Evolutionary conservation across 1,140 invertebrate species (phyloP), one percentile per base, ranked within the genome.

Genomic region (Aphis gossypii): DNA sequence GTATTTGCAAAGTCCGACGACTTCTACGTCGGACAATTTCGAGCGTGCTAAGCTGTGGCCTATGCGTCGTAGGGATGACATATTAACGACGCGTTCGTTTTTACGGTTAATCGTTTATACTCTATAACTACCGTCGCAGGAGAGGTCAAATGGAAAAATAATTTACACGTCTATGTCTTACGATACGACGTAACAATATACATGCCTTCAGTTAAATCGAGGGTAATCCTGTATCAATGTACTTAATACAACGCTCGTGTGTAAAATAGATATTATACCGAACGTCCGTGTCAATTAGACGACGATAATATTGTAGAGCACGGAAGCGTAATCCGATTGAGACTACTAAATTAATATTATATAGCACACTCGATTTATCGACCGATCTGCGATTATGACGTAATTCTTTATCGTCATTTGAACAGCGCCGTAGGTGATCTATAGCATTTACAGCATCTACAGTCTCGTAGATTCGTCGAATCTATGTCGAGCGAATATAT

Each of bases 241-340:
- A 38, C 76, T 83, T 83, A 83, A 38, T 83, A 83, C 76, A 3
- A 21, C 6, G 20, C 0, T 38, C 35, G 41, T 5, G 9, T 41
- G 25, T 30, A n/a, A 30, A 41, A 44, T 41, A 11, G 23, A 21
- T 11, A 84, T 84, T 30, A 46, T 18, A 30, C 83, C 21, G 18
- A 30, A 30, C 41, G 41, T 46, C 41, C 41, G 25, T 30, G 41
- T 86, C 83, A 46, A 86, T 86, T 86, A 46, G 23, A 86, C 44
- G 84, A 44, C 83, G 21, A 25, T 83, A 21, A 83, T 83, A 83
- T 30, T 84, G 83, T 25, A 41, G 84, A 25, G 23, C 38, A 46
- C 84, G 84, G 25, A 14, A 14, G 23, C 84, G 84, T 46, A 86
- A 86, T 86, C 84, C 84, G 84, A 86, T 86, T 86, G 84, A 25